Conservation (phyloP, 2,888 invertebrate genomes). For the Hesperia comma region DNA sequence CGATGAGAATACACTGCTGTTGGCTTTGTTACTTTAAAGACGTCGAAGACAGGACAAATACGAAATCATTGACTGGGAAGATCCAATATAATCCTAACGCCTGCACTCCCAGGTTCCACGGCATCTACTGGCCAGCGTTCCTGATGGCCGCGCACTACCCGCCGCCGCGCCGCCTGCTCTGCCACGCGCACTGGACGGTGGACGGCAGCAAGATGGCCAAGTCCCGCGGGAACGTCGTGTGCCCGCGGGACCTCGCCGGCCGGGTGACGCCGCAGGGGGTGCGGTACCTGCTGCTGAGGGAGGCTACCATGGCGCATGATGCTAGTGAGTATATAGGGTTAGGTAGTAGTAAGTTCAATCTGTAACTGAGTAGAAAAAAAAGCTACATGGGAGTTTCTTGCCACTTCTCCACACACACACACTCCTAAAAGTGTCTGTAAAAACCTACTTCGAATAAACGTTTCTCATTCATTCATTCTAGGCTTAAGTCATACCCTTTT, state of each 20-base stretch:
- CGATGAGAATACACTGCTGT: too few species aligned
- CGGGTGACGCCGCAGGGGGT: slow-evolving; percentile 86
- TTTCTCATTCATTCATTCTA: too few species aligned
- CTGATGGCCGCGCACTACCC: slow-evolving; percentile 93
- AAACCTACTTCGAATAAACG: too few species aligned
- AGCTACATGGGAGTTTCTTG: too few species aligned
- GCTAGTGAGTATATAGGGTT: slow-evolving; percentile 88
- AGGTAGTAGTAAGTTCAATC: too few species aligned
- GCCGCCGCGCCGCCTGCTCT: slow-evolving; percentile 91
- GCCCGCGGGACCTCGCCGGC: slow-evolving; percentile 83
- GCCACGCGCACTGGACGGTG: slow-evolving; percentile 98
- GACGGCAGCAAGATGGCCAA: slow-evolving; percentile 98
- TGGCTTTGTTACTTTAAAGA: too few species aligned
- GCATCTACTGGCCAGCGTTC: slow-evolving; percentile 99
- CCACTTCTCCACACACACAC: too few species aligned
- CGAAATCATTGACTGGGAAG: too few species aligned
- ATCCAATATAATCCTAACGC: not conserved
- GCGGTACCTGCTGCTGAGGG: slow-evolving; percentile 94
- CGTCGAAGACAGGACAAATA: too few species aligned
- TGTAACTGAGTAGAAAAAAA: too few species aligned
- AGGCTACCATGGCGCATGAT: slow-evolving; percentile 95
- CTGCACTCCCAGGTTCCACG: slow-evolving; percentile 91
- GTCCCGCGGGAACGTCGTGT: slow-evolving; percentile 94
- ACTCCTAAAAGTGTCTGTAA: too few species aligned
- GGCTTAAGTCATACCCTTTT: too few species aligned